These are phyloP conservation scores for Athene noctua DNA, from an alignment of 2,113 vertebrate species.

Conservation along the genomic window DNA sequence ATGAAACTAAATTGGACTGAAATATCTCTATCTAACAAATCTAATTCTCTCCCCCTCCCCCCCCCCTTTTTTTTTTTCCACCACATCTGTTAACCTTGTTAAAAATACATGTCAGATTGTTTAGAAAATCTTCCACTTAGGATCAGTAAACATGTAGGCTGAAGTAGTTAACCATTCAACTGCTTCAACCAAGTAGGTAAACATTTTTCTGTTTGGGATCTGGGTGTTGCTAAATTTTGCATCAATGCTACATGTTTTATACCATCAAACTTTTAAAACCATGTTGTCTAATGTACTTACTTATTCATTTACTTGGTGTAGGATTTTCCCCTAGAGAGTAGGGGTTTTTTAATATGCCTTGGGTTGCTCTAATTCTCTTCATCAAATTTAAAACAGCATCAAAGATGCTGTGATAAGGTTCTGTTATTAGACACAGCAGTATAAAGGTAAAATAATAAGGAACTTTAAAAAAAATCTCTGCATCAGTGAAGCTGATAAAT, in stretches of 20 bases:
- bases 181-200: background rate
- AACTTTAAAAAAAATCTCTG: background rate
- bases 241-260: background rate
- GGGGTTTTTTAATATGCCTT: background rate
- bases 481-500: background rate
- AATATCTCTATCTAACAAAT: constrained; percentile 19
- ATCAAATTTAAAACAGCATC: background rate
- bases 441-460: background rate
- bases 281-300: background rate
- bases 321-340: background rate
- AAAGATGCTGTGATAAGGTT: background rate
- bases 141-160: background rate
- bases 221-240: background rate
- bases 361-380: background rate
- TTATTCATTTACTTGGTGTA: background rate
- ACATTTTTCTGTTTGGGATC: background rate
- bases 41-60: background rate
- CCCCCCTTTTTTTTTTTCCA: background rate
- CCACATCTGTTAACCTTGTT: background rate
- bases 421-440: background rate
- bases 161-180: background rate
- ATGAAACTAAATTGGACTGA: background rate
- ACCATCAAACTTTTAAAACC: background rate
- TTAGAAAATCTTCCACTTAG: background rate
- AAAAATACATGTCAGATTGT: background rate